Evolutionary conservation across 2,888 invertebrate genomes (phyloP).

Genomic region (Synanthedon vespiformis): DNA sequence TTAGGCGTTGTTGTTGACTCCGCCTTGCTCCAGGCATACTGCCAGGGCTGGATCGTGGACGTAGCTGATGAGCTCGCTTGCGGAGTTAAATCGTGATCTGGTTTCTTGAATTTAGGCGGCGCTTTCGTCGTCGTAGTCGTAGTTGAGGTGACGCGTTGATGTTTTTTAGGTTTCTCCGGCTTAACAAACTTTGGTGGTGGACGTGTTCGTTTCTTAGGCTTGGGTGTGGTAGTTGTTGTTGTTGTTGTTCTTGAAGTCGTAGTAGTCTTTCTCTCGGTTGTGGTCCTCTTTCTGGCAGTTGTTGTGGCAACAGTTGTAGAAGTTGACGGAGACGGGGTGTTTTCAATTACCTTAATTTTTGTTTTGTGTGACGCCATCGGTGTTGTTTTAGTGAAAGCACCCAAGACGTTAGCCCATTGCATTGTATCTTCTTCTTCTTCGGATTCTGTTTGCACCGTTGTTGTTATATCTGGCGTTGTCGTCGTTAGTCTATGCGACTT

Average conservation of each 20-base stretch:
- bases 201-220: slow-evolving; percentile 45
- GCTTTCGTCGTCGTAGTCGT: slow-evolving; percentile 20
- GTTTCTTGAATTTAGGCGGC: slow-evolving; percentile 24
- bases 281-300: slow-evolving; percentile 2
- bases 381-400: slow-evolving; percentile 53
- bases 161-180: slow-evolving; percentile 46
- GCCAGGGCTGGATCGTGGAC: slow-evolving; percentile 20
- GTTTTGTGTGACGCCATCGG: slow-evolving; percentile 41
- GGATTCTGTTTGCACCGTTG: slow-evolving; percentile 20
- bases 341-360: slow-evolving; percentile 17
- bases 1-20: slow-evolving; percentile 15
- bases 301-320: slow-evolving; percentile 14
- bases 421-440: slow-evolving; percentile 27
- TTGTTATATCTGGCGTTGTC: slow-evolving; percentile 46
- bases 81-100: slow-evolving; percentile 36
- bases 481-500: slow-evolving; percentile 36
- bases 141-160: slow-evolving; percentile 42
- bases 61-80: slow-evolving; percentile 46
- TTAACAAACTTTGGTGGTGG: slow-evolving; percentile 47
- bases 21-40: slow-evolving; percentile 19
- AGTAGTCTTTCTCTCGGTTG: slow-evolving; percentile 11
- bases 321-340: slow-evolving; percentile 16
- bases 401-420: slow-evolving; percentile 48
- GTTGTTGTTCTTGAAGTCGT: slow-evolving; percentile 19
- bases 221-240: slow-evolving; percentile 25